phyloP scores from a whole-genome alignment of 2,888 invertebrate species.

The Ennomos quercinarius region DNA sequence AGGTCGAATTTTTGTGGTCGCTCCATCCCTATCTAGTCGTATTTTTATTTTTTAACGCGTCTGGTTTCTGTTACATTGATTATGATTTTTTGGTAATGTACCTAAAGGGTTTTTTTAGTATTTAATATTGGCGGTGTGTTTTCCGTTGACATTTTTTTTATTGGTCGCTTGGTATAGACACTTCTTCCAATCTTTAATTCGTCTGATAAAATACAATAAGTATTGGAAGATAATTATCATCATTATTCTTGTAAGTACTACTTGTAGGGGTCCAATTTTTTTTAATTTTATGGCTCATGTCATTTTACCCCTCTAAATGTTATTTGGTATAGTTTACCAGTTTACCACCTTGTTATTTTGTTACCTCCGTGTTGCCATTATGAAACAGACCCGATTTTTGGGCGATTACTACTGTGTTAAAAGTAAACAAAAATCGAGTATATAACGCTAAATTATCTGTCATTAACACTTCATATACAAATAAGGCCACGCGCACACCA shows the following conservation, averaged over 20 bases:
- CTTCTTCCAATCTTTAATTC: no score
- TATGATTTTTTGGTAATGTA: constrained; percentile 67
- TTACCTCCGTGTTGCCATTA: background rate
- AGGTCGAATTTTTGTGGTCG: constrained; percentile 52
- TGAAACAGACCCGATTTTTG: background rate
- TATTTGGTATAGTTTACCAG: no score
- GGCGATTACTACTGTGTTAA: background rate
- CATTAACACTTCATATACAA: constrained; percentile 62
- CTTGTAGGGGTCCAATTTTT: no score
- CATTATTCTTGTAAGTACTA: no score
- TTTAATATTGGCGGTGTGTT: constrained; percentile 48
- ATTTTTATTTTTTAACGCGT: constrained; percentile 72
- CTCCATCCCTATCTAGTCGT: constrained; percentile 66
- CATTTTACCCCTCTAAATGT: no score
- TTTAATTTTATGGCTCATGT: no score
- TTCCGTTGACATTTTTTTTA: constrained; percentile 55
- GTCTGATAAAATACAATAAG: no score
- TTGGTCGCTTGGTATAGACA: no score
- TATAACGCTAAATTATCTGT: constrained; percentile 46
- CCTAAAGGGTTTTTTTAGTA: constrained; percentile 5
- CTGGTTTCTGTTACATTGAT: constrained; percentile 78
- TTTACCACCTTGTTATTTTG: constrained; percentile 10
- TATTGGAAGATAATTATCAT: no score
- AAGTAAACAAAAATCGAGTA: constrained; percentile 11
- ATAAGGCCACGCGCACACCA: constrained; percentile 54